Evolutionary conservation across 2,113 vertebrate species (phyloP), one percentile per base, ranked within the genome.

Genomic region (Laticauda colubrina): DNA sequence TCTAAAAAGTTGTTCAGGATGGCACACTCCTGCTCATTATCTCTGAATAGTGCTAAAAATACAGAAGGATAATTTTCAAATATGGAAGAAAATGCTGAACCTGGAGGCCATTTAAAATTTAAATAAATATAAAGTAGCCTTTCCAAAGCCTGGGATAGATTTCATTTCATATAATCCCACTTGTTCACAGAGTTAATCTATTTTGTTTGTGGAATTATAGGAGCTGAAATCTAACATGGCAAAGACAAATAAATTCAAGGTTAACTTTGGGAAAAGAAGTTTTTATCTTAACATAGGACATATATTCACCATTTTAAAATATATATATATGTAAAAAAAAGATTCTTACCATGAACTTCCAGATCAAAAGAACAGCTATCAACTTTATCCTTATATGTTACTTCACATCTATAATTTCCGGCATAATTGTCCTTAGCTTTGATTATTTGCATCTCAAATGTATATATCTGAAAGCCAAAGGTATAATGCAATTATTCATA

Each of bases 371-470:
- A 98, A 89, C 98, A 99, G 96, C 98, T 99, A 96, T 99, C 99
- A 96, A 99, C 99, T 96, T 99, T 99, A 97, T 99, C 99, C 97
- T 99, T 99, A 94, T 99, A 99, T 93, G 96, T 98, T 88, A 99
- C 99, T 96, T 99, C 99, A 29, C 99, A 99, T 89, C 99, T 98
- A 97, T 99, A 99, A 97, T 99, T 99, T 43, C 99, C 99, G 39
- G 98, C 98, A 1, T 98, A 99, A 96, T 99, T 99, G n/a, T 99
- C 98, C 95, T 99, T 99, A 89, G 99, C 99, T 96, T 99, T 98
- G 96, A 99, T 99, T 95, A 99, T 99, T 85, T 99, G 98, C 99
- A 99, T 99, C 97, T 99, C 99, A 95, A 99, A 99, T 2, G 99
- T 99, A 94, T 99, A 98, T n/a, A 99, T 95, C 99, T 99, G 96